Conservation (phyloP, 35 echinoderm and acorn worm genomes). For the Stichopus chloronotus region DNA sequence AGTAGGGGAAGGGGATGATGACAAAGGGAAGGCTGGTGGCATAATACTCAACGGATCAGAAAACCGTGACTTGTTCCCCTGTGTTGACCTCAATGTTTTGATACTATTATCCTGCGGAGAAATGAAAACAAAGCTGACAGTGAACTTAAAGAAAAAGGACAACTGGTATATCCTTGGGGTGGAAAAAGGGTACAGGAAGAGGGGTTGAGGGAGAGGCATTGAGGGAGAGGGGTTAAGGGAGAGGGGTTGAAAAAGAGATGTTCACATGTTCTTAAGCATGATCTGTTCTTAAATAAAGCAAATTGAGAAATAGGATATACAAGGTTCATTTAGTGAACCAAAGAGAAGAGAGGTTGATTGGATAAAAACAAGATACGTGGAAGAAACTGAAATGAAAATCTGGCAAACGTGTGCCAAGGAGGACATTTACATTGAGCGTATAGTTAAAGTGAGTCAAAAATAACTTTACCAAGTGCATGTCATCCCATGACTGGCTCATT, state of each 20-base stretch:
- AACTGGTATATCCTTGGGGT: background rate
- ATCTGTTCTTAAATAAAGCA: too few species aligned
- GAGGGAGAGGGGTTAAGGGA: too few species aligned
- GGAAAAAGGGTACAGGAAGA: background rate
- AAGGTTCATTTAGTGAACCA: too few species aligned
- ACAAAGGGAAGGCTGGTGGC: constrained; percentile 70
- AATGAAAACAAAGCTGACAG: background rate
- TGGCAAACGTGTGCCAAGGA: too few species aligned
- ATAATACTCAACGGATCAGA: constrained; percentile 88
- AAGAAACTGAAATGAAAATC: too few species aligned
- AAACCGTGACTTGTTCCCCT: constrained; percentile 64
- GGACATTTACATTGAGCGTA: too few species aligned
- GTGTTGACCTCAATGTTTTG: constrained; percentile 64
- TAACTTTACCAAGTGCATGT: constrained; percentile 73
- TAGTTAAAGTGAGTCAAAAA: background rate
- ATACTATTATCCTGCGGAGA: constrained; percentile 80
- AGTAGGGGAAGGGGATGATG: constrained; percentile 89
- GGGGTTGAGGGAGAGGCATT: background rate
- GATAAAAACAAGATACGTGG: too few species aligned
- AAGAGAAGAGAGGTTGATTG: too few species aligned
- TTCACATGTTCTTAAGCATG: background rate
- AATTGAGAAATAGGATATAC: too few species aligned
- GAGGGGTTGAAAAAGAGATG: background rate
- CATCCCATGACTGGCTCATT: constrained; percentile 94
- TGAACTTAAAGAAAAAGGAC: background rate